Evolutionary conservation across 2,888 invertebrate genomes (phyloP).

Genomic region (Melipona bicolor): DNA sequence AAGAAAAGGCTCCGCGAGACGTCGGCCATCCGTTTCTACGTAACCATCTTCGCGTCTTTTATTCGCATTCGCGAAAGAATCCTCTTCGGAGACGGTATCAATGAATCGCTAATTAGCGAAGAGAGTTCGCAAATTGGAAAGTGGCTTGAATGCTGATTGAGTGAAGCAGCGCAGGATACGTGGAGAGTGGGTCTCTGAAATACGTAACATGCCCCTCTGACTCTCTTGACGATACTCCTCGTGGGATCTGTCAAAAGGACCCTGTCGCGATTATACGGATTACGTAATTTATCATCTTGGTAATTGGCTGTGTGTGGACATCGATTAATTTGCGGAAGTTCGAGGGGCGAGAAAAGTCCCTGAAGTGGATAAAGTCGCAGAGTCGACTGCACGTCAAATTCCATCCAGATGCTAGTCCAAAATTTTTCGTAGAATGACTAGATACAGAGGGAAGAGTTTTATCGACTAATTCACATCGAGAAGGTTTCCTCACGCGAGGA

Average conservation of each 20-base stretch:
- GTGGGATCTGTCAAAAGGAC: constrained; percentile 8
- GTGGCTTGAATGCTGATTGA: constrained; percentile 62
- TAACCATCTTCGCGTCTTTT: background rate
- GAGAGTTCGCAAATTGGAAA: constrained; percentile 18
- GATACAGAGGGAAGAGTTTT: background rate
- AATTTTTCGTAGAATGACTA: background rate
- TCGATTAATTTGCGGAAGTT: constrained; percentile 38
- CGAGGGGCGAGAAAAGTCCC: background rate
- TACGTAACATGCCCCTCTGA: background rate
- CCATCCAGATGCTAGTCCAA: background rate
- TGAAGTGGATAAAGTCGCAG: background rate
- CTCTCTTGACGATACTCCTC: background rate
- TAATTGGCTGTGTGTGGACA: constrained; percentile 35
- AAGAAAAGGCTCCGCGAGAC: background rate
- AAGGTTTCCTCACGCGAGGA: background rate
- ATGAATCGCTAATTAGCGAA: constrained; percentile 54
- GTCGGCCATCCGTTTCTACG: background rate
- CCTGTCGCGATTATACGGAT: constrained; percentile 17
- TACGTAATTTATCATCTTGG: constrained; percentile 40
- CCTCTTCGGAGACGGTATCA: background rate
- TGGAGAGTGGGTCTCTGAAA: background rate
- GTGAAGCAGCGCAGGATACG: constrained; percentile 5
- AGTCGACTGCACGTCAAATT: background rate
- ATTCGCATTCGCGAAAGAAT: background rate
- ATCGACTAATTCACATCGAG: background rate